Evolutionary conservation across 2,888 invertebrate genomes (phyloP).

Genomic region (Caenorhabditis plicata): DNA sequence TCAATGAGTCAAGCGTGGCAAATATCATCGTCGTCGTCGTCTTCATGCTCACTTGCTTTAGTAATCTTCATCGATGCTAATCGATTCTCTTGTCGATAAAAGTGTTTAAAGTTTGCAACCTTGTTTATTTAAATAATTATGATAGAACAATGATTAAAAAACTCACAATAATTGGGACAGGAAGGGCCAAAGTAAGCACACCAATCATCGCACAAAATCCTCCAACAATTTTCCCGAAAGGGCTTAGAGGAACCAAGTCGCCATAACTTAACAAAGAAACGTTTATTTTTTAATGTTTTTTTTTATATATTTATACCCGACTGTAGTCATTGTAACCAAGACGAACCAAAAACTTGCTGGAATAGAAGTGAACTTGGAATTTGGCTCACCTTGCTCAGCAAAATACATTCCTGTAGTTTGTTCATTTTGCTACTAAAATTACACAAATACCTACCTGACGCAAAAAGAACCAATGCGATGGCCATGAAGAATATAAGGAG

Average conservation of each 20-base stretch:
- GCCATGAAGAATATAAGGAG: constrained; percentile 69
- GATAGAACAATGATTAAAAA: background rate
- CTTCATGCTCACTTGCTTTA: constrained; percentile 15
- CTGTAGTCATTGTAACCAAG: constrained; percentile 65
- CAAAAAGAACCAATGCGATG: constrained; percentile 65
- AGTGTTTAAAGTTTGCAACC: constrained; percentile 69
- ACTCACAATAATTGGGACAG: constrained; percentile 68
- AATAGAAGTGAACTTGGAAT: constrained; percentile 64
- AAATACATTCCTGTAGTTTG: constrained; percentile 68
- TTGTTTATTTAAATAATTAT: constrained; percentile 7
- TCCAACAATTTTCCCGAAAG: constrained; percentile 68
- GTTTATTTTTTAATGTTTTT: background rate
- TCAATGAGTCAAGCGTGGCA: constrained; percentile 22
- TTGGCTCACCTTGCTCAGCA: constrained; percentile 67
- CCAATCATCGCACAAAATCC: constrained; percentile 68
- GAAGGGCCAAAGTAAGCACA: constrained; percentile 68
- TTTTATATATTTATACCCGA: constrained; percentile 47
- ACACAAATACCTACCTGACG: constrained; percentile 65
- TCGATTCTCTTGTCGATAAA: constrained; percentile 67
- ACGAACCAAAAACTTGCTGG: constrained; percentile 65
- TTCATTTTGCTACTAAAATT: constrained; percentile 69
- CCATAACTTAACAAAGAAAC: constrained; percentile 56
- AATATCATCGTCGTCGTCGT: constrained; percentile 20
- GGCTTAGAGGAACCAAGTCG: constrained; percentile 67
- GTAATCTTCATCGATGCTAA: constrained; percentile 57